Evolutionary conservation across 2,113 vertebrate genomes (phyloP), one percentile per base, ranked within the genome.

Genomic region (Nestor notabilis): DNA sequence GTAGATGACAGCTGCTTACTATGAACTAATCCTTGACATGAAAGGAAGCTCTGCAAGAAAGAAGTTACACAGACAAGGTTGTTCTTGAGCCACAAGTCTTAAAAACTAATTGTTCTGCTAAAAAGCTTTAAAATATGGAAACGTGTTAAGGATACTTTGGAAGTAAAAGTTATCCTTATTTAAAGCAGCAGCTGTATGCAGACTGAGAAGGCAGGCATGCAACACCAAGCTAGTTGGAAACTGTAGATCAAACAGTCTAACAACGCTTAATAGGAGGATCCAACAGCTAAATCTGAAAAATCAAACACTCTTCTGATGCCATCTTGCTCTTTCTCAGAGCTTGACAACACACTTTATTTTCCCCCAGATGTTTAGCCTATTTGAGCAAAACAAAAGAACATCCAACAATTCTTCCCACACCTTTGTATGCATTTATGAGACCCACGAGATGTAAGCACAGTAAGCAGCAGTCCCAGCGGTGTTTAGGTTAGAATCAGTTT

Each of bases 301-400:
- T 82, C 68, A 97, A 95, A 96, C 94, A 95, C 95, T 95, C 96
- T 96, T 97, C 66, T 94, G 90, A 60, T 92, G 91, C 71, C 82
- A 96, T 91, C 92, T 56, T 96, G 94, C 87, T 97, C 93, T 97
- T 96, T 98, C 95, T 97, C 98, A 95, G 92, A 98, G 94, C 89
- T 93, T 96, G 97, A 96, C 94, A 97, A 56, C 83, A 96, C 21
- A 65, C 83, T 21, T 92, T 87, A 72, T 87, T 89, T 96, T 96
- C 86, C 93, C 93, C 72, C 29, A 21, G 95, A 93, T 94, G 91
- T 92, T 97, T 91, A 95, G 89, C 76, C 89, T 98, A 95, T 96
- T 94, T 97, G 65, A 97, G 93, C 96, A 98, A 98, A 98, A 98
- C 83, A 97, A 80, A 98, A 96, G 87, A 97, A 91, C 71, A 97